Conservation (phyloP, 2,797 vertebrate species). For the Notamacropus eugenii region DNA sequence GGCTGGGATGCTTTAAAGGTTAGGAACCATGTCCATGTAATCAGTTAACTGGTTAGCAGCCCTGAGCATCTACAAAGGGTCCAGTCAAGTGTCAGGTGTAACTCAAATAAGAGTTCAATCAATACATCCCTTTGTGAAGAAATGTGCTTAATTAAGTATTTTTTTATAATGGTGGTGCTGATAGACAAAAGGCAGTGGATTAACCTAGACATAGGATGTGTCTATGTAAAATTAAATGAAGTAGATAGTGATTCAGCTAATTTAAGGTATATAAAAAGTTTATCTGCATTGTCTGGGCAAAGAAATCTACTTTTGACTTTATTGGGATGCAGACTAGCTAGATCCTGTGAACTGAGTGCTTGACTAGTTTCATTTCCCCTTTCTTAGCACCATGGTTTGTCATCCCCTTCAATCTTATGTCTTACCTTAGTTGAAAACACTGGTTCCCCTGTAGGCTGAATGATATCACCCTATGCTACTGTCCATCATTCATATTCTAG, state of each 20-base stretch:
- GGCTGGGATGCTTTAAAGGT: background rate
- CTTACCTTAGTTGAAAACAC: constrained; percentile 41
- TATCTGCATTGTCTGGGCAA: background rate
- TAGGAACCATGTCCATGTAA: background rate
- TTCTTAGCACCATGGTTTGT: background rate
- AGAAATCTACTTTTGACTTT: background rate
- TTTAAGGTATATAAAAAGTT: background rate
- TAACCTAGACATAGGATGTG: background rate
- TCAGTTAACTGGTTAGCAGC: background rate
- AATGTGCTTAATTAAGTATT: background rate
- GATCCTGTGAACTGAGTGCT: background rate
- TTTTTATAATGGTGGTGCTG: constrained; percentile 27
- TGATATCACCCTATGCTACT: background rate
- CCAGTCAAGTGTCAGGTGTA: background rate
- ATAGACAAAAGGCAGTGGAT: background rate
- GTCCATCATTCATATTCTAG: background rate
- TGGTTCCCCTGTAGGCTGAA: background rate
- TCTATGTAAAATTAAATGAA: background rate
- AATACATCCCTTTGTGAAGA: background rate
- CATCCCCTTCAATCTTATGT: background rate
- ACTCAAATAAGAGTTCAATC: background rate
- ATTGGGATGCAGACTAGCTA: background rate
- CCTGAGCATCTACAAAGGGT: background rate
- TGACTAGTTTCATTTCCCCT: background rate
- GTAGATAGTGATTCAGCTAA: background rate